Evolutionary conservation across 2,113 vertebrate genomes (phyloP).

Genomic region (Lycocorax pyrrhopterus): DNA sequence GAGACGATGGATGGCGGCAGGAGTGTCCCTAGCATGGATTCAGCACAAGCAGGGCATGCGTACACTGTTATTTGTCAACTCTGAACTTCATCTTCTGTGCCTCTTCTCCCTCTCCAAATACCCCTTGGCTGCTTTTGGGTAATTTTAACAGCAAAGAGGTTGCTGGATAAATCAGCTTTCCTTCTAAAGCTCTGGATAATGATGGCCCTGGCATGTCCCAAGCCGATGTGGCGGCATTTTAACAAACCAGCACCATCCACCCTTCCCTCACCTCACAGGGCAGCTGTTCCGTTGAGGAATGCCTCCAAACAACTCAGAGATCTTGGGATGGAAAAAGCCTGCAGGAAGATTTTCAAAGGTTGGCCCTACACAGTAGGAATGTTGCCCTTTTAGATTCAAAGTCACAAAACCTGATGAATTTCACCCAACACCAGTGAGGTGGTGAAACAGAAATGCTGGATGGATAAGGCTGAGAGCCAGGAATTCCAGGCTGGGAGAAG

Average conservation of each 20-base stretch:
- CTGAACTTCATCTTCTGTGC: background rate
- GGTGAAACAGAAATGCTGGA: background rate
- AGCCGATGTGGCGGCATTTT: background rate
- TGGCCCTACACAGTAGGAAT: background rate
- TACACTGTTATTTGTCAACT: background rate
- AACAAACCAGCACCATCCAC: background rate
- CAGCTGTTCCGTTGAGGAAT: background rate
- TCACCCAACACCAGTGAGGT: background rate
- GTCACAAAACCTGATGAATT: background rate
- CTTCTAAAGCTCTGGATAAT: background rate
- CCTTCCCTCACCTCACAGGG: background rate
- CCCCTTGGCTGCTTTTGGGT: background rate
- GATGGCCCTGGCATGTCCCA: background rate
- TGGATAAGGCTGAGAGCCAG: background rate
- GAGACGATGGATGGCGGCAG: accelerated
- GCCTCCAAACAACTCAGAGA: background rate
- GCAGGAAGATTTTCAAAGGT: background rate
- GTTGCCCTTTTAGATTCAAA: background rate
- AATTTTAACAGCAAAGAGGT: background rate
- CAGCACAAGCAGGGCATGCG: accelerated
- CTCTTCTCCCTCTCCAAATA: background rate
- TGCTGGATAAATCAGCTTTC: background rate
- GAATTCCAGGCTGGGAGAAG: background rate
- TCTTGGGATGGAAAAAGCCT: background rate
- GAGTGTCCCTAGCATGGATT: accelerated